A percentile compares a stretch with the other conserved stretches of the same genome.
Evolutionary conservation across 1,140 invertebrate genomes (phyloP).

Genomic region (Nasonia giraulti): DNA sequence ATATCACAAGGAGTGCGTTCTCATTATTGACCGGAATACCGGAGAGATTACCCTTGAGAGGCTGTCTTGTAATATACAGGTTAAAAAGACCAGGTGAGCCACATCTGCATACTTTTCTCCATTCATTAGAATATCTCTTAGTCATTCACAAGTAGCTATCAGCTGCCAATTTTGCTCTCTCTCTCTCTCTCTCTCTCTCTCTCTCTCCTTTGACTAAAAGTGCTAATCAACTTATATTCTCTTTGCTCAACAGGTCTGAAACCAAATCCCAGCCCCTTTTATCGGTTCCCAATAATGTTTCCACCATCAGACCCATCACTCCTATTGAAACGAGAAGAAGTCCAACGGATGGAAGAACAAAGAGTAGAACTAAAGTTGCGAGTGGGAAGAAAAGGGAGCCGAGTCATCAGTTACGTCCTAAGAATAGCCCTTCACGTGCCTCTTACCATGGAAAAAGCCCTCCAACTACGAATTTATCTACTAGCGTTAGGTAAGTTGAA

Average conservation of each 20-base stretch:
- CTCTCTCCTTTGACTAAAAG: neutral
- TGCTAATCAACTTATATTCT: conserved; percentile 1
- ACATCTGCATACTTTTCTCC: neutral
- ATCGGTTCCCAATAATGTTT: conserved; percentile 56
- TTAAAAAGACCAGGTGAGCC: conserved; percentile 92
- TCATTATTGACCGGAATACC: conserved; percentile 93
- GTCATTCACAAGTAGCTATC: neutral
- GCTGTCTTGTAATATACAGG: conserved; percentile 91
- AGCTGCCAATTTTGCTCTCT: neutral
- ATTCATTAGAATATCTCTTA: conserved; percentile 8
- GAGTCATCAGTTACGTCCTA: conserved; percentile 70
- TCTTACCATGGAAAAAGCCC: conserved; percentile 74
- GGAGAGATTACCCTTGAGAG: conserved; percentile 95
- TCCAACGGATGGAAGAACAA: conserved; percentile 77
- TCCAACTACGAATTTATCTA: conserved; percentile 55
- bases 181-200: too few relatives aligned
- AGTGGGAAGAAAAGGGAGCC: conserved; percentile 76
- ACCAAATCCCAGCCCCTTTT: conserved; percentile 57
- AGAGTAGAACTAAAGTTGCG: conserved; percentile 79
- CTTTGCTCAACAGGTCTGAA: conserved; percentile 59
- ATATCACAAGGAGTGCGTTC: conserved; percentile 94
- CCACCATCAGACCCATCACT: conserved; percentile 67
- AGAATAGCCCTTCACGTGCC: conserved; percentile 74
- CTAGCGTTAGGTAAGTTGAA: conserved; percentile 38
- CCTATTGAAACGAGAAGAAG: conserved; percentile 70